phyloP scores from a whole-genome alignment of 2,797 vertebrate species.

The Pelobates cultripes region DNA sequence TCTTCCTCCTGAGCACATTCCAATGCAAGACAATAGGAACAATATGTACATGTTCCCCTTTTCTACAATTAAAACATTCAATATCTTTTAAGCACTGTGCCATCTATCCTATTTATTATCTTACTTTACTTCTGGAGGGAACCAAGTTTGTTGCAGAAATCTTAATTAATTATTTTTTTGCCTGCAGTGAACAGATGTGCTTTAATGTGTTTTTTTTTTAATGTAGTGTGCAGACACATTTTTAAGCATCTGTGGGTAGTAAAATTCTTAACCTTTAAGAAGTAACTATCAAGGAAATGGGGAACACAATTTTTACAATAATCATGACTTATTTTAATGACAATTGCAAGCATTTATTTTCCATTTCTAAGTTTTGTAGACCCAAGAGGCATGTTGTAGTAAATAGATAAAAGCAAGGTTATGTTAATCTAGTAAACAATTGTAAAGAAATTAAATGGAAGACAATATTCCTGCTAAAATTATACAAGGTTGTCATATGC shows the following conservation, averaged over 20 bases:
- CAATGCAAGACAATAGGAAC: too few relatives aligned
- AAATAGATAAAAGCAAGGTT: too few relatives aligned
- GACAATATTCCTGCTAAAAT: too few relatives aligned
- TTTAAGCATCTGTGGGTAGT: slow-evolving; percentile 61
- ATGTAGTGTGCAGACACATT: slow-evolving; percentile 1
- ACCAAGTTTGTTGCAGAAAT: neutral
- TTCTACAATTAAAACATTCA: too few relatives aligned
- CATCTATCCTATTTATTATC: neutral
- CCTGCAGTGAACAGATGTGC: slow-evolving; percentile 3
- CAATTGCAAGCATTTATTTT: neutral
- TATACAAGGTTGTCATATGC: too few relatives aligned
- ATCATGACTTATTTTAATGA: neutral
- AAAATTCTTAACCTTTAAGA: slow-evolving; percentile 63
- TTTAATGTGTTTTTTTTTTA: neutral
- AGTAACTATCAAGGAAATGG: slow-evolving; percentile 58
- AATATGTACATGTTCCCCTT: too few relatives aligned
- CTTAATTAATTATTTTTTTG: slow-evolving; percentile 3
- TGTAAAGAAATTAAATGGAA: too few relatives aligned
- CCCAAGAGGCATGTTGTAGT: neutral
- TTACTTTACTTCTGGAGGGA: neutral
- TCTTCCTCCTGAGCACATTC: too few relatives aligned
- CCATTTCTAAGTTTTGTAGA: neutral
- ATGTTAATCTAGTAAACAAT: too few relatives aligned
- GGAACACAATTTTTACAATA: slow-evolving; percentile 20
- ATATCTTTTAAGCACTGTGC: neutral